Evolutionary conservation across 2,113 vertebrate genomes (phyloP), one percentile per base, ranked within the genome.

Genomic region (Megaptera novaeangliae): DNA sequence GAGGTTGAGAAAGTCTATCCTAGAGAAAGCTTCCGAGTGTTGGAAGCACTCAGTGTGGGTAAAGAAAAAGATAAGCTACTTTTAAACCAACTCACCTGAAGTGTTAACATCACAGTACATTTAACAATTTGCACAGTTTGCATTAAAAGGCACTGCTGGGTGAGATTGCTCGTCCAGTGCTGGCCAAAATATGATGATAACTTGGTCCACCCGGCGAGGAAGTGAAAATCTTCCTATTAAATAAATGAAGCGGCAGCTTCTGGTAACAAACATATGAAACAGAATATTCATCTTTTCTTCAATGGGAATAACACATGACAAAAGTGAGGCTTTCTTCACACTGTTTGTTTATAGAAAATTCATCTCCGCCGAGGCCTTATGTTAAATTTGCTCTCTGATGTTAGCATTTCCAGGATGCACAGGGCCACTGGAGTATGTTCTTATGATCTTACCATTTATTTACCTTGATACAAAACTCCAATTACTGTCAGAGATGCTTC

Each of bases 261-360:
- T 98, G 98, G 93, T 98, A 98, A 98, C 95, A 96, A 97, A 98
- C 96, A 97, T 98, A 98, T 98, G 98, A 99, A 99, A 98, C 97
- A 97, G 98, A 99, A 99, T 99, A 99, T 99, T 99, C 98, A 99
- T 99, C 95, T 98, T 98, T 98, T 98, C 98, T 99, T 99, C 86
- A 46, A 27, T 98, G 98, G 98, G 98, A 99, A 98, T 99, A 98
- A 97, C 97, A 97, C 97, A 98, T 98, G 99, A 98, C 98, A 99
- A 98, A 99, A 98, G 95, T 36, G 88, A 98, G 86, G 87, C 98
- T 98, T 98, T 99, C 97, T 99, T 98, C 97, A 97, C 97, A 81
- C 98, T 98, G 98, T 98, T 99, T 99, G 98, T 99, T 99, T 99
- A 98, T 98, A 97, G 98, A 98, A 98, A 98, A 98, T 97, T 98